Evolutionary conservation across 2,888 invertebrate genomes (phyloP).

Genomic region (Sarcophaga rosellei): DNA sequence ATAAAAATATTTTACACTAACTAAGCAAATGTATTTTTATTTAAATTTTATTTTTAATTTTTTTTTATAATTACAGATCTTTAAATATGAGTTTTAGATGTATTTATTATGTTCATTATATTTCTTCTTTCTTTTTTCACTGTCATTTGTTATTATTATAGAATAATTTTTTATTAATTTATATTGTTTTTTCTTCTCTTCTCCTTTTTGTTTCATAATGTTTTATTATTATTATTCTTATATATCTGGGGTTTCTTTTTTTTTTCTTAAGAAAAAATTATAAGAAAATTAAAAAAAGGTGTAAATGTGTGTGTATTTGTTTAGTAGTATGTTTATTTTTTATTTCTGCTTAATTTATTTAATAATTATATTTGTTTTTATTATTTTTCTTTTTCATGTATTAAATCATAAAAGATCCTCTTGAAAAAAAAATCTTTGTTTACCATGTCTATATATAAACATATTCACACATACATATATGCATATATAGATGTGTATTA

Average conservation of each 20-base stretch:
- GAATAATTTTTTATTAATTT: slow-evolving; percentile 38
- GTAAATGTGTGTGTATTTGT: slow-evolving; percentile 37
- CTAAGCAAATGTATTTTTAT: slow-evolving; percentile 73
- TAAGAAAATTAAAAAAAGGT: slow-evolving; percentile 40
- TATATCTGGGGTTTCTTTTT: slow-evolving; percentile 56
- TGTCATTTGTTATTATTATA: slow-evolving; percentile 52
- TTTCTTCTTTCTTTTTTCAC: slow-evolving; percentile 57
- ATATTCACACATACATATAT: neutral
- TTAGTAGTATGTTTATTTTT: slow-evolving; percentile 28
- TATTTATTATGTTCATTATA: slow-evolving; percentile 58
- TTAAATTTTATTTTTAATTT: slow-evolving; percentile 71
- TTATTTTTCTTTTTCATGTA: neutral
- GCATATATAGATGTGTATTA: slow-evolving; percentile 7
- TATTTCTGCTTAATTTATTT: slow-evolving; percentile 47
- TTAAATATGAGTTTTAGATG: slow-evolving; percentile 70
- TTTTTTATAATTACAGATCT: slow-evolving; percentile 71
- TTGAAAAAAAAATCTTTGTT: slow-evolving; percentile 40
- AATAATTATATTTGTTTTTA: slow-evolving; percentile 19
- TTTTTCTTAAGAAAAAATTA: slow-evolving; percentile 40
- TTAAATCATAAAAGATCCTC: slow-evolving; percentile 54
- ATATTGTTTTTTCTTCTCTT: slow-evolving; percentile 24
- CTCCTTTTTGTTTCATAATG: slow-evolving; percentile 54
- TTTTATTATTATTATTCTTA: slow-evolving; percentile 40
- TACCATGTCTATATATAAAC: slow-evolving; percentile 23
- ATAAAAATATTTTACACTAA: slow-evolving; percentile 70